A percentile compares a stretch with the other conserved stretches of the same genome.
Conservation (phyloP, 2,113 vertebrate species). For the Pangasianodon gigas region DNA sequence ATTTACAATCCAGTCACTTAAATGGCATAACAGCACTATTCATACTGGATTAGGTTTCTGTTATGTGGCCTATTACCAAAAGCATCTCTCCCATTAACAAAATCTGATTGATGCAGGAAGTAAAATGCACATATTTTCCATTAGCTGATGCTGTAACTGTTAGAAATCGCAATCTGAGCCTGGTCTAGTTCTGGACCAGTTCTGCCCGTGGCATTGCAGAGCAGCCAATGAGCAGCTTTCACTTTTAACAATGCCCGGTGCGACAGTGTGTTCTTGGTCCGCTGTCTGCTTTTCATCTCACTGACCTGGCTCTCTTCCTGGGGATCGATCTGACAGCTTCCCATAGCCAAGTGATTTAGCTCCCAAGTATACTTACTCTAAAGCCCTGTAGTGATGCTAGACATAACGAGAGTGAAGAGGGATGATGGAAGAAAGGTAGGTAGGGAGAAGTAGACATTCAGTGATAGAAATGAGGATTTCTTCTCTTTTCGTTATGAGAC, state of each 20-base stretch:
- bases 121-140: background rate
- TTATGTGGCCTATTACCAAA: background rate
- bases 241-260: constrained; percentile 40
- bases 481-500: constrained; percentile 60
- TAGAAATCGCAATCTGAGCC: background rate
- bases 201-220: background rate
- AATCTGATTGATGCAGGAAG: background rate
- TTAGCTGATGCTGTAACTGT: background rate
- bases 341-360: constrained; percentile 56
- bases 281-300: constrained; percentile 44
- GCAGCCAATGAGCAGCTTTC: constrained; percentile 27
- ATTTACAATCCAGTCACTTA: background rate
- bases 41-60: background rate
- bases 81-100: background rate
- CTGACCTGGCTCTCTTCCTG: constrained; percentile 48
- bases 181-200: background rate
- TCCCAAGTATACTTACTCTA: constrained; percentile 65
- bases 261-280: constrained; percentile 43
- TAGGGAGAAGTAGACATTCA: constrained; percentile 4
- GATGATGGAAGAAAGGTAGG: constrained; percentile 19
- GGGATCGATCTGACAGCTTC: constrained; percentile 59
- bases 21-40: background rate
- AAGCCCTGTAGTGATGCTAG: constrained; percentile 47
- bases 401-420: constrained; percentile 34
- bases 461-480: constrained; percentile 9